These are phyloP conservation scores for Dinoponera quadriceps DNA, from an alignment of 1,140 invertebrate species.

Conservation along the genomic window DNA sequence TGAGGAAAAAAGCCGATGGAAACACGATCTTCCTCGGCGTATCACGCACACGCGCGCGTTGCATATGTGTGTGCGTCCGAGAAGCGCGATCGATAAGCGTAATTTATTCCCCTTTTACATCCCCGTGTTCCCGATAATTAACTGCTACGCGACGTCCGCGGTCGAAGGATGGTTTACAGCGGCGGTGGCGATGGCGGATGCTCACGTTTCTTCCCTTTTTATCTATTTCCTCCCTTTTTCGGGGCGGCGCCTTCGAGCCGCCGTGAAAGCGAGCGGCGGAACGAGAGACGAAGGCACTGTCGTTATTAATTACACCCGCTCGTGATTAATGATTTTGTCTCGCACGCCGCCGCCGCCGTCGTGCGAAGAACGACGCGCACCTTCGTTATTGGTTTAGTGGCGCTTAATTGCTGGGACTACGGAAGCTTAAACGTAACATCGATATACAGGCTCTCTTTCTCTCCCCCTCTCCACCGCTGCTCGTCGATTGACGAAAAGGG, in stretches of 20 bases:
- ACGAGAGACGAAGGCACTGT: too few relatives aligned
- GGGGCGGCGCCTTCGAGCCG: slow-evolving; percentile 16
- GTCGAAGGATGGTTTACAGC: slow-evolving; percentile 27
- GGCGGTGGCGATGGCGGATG: slow-evolving; percentile 28
- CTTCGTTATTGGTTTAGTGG: slow-evolving; percentile 41
- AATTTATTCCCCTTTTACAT: slow-evolving; percentile 51
- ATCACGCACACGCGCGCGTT: neutral
- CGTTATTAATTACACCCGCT: slow-evolving; percentile 64
- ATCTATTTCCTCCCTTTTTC: neutral
- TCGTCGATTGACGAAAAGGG: neutral
- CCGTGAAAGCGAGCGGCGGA: neutral
- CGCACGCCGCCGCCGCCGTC: neutral
- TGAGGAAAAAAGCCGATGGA: slow-evolving; percentile 25
- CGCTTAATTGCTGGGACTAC: slow-evolving; percentile 29
- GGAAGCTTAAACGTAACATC: slow-evolving; percentile 20
- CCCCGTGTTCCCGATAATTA: slow-evolving; percentile 57
- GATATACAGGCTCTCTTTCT: neutral
- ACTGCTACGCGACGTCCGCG: slow-evolving; percentile 43
- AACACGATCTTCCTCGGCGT: slow-evolving; percentile 17
- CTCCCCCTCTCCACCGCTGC: neutral
- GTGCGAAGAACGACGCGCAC: slow-evolving; percentile 10
- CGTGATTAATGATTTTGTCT: slow-evolving; percentile 56
- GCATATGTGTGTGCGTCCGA: neutral
- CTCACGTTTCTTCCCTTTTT: slow-evolving; percentile 5
- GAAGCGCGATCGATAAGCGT: slow-evolving; percentile 64